A percentile compares a stretch with the other conserved stretches of the same genome.
Conservation (phyloP, 2,113 vertebrate genomes). For the Accipiter cooperii region DNA sequence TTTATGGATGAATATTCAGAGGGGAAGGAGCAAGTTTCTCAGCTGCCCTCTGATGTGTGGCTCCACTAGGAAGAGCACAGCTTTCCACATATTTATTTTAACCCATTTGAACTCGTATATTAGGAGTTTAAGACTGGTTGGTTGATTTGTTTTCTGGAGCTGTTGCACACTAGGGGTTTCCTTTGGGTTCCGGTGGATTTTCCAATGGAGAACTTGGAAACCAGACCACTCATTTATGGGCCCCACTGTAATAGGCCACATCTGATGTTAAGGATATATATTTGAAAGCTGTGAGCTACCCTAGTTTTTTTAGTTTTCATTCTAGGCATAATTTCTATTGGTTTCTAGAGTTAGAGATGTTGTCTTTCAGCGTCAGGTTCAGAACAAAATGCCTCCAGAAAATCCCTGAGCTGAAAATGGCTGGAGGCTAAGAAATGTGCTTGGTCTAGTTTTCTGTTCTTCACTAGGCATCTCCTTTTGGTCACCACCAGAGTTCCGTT, state of each 20-base stretch:
- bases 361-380: background rate
- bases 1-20: background rate
- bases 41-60: background rate
- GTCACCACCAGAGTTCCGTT: background rate
- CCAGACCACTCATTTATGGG: background rate
- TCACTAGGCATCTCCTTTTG: background rate
- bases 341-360: background rate
- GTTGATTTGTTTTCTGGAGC: background rate
- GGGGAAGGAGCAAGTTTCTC: background rate
- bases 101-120: background rate
- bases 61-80: background rate
- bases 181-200: background rate
- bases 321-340: background rate
- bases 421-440: background rate
- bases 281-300: background rate
- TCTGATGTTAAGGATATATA: background rate
- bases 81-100: background rate
- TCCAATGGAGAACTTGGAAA: background rate
- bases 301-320: background rate
- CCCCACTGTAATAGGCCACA: background rate
- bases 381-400: background rate
- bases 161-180: fast-evolving
- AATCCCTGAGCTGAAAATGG: background rate
- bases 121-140: background rate
- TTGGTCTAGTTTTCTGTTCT: background rate